A percentile compares a stretch with the other conserved stretches of the same genome.
These are phyloP conservation scores for Drosophila sucinea DNA, from an alignment of 1,140 invertebrate genomes.

Conservation along the genomic window DNA sequence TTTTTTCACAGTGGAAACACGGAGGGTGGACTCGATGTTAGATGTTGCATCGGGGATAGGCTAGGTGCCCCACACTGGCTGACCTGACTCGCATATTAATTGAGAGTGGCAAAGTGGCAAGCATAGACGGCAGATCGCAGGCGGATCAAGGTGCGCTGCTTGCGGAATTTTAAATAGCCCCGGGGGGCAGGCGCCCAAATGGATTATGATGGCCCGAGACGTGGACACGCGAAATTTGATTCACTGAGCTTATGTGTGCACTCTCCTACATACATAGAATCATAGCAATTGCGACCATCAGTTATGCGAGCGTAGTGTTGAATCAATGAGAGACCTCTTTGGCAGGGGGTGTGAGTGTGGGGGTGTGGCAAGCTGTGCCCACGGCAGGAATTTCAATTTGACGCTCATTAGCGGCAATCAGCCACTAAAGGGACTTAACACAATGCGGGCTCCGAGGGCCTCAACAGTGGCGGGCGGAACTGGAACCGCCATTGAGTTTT, in stretches of 20 bases:
- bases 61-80: slow-evolving; percentile 15
- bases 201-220: slow-evolving; percentile 45
- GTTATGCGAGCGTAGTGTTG: slow-evolving; percentile 1
- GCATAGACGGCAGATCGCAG: slow-evolving; percentile 27
- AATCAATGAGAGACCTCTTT: slow-evolving; percentile 35
- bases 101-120: slow-evolving; percentile 8
- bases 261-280: neutral
- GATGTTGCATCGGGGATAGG: neutral
- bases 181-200: slow-evolving; percentile 23
- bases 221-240: slow-evolving; percentile 38
- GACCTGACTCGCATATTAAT: slow-evolving; percentile 48
- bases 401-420: slow-evolving; percentile 65
- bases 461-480: neutral
- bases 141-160: slow-evolving; percentile 43
- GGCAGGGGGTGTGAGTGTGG: neutral
- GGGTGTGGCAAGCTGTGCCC: neutral
- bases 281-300: slow-evolving; percentile 2
- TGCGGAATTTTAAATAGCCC: slow-evolving; percentile 48
- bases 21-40: neutral
- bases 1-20: slow-evolving; percentile 15
- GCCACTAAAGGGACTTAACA: slow-evolving; percentile 25
- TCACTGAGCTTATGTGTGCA: slow-evolving; percentile 24
- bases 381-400: slow-evolving; percentile 63
- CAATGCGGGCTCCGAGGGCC: slow-evolving; percentile 27
- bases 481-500: slow-evolving; percentile 1